Percentiles rank a stretch among this genome's conserved stretches.
Conservation (phyloP, 2,797 vertebrate genomes). For the Gila robusta region DNA sequence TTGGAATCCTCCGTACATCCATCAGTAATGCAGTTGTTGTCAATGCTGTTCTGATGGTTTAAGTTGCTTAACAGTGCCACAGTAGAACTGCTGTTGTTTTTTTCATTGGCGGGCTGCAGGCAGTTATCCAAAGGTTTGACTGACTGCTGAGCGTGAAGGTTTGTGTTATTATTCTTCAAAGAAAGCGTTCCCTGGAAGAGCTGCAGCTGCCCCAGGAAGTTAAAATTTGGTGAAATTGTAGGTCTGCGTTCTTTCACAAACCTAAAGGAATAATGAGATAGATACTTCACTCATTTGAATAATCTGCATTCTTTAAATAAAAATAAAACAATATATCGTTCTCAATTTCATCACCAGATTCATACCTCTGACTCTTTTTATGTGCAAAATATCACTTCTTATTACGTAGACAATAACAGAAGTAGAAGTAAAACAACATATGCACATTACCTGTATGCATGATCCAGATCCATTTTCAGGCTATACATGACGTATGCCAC, state of each 20-base stretch:
- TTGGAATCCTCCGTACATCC: constrained; percentile 46
- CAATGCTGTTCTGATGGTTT: constrained; percentile 18
- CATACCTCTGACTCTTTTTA: not conserved
- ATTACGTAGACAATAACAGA: not conserved
- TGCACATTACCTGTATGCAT: constrained; percentile 76
- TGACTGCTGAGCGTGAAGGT: constrained; percentile 52
- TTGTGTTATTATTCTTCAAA: constrained; percentile 53
- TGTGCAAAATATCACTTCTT: not conserved
- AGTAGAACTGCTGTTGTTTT: not conserved
- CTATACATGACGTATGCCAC: constrained; percentile 82
- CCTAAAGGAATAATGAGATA: constrained; percentile 65
- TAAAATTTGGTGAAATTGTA: constrained; percentile 84
- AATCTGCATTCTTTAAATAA: not conserved
- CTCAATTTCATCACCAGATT: not conserved
- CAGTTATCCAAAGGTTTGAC: constrained; percentile 44
- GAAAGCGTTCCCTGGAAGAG: constrained; percentile 77
- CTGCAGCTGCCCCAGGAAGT: constrained; percentile 85
- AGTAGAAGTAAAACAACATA: not conserved
- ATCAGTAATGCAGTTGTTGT: constrained; percentile 18
- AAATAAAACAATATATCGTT: not conserved
- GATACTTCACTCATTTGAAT: not conserved
- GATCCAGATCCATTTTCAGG: constrained; percentile 78
- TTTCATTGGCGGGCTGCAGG: constrained; percentile 15
- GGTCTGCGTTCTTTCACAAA: constrained; percentile 85
- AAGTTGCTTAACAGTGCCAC: constrained; percentile 19